Base-by-base conservation (phyloP, 2,888 invertebrate species). In the Dynastes tityus region DNA sequence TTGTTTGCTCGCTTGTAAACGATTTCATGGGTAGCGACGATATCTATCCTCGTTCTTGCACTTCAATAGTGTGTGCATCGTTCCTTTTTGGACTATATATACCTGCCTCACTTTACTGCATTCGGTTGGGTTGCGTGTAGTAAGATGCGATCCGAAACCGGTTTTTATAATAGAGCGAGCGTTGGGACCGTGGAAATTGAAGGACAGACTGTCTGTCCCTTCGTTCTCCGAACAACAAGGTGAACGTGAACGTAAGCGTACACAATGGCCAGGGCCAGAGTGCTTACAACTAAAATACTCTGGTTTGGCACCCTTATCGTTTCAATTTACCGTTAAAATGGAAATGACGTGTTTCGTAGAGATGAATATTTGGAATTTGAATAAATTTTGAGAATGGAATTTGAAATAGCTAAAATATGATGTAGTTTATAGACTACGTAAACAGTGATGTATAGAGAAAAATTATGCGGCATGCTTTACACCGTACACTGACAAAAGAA, bases 131-230 rank as follows among this genome's bases (percentile, higher is more conserved):
- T 37, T 73, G 58, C 58, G 49, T 67, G 67, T 64, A 22, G 73
- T 73, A 40, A 37, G 37, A 40, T 29, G n/a, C 40, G 40, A 73
- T 16, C 45, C 9, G 45, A 58, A 73, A 73, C 73, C 73, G 73
- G 73, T 73, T 58, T 63, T 73, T 58, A 73, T 73, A 73, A 73
- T 73, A 16, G 73, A 40, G 40, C 58, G 22, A 71, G 58, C 40
- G 58, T 73, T 73, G 58, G 73, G 73, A 73, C 13, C 45, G 70
- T 70, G 73, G 58, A 73, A 58, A 73, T 58, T 58, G 73, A 73
- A 73, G 73, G 73, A 73, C 73, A 58, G 40, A 58, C 58, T 73
- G 73, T 73, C 73, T 73, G 73, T 73, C 73, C 73, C 73, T 73
- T 73, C 58, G 73, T 37, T 73, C 58, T 68, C 49, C 29, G 51